phyloP scores from a whole-genome alignment of 1,140 invertebrate genomes.

The Listronotus bonariensis region DNA sequence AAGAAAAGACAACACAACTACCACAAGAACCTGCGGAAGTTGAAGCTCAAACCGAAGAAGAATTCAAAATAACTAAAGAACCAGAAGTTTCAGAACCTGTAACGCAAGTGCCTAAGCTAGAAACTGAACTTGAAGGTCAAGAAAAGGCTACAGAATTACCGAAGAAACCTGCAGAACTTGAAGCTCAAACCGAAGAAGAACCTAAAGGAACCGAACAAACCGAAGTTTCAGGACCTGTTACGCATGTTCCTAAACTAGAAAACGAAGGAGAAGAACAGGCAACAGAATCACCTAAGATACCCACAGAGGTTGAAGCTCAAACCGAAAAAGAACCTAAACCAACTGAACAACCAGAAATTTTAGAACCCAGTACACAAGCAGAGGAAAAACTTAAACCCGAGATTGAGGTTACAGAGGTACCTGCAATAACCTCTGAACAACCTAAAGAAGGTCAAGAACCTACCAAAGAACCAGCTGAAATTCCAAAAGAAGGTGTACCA shows the following conservation, averaged over 20 bases:
- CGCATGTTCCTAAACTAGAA: background rate
- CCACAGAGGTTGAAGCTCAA: too few relatives aligned
- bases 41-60: slow-evolving; percentile 9
- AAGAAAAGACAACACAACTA: slow-evolving; percentile 9
- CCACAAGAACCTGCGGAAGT: slow-evolving; percentile 22
- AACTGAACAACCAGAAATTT: slow-evolving; percentile 13
- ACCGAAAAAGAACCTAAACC: slow-evolving; percentile 5
- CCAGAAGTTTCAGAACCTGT: background rate
- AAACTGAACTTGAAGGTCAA: slow-evolving; percentile 6
- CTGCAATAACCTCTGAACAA: slow-evolving; percentile 34
- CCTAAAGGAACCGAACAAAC: slow-evolving; percentile 20
- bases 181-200: background rate
- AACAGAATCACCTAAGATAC: slow-evolving; percentile 3
- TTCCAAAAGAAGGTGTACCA: slow-evolving; percentile 31
- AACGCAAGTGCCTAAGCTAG: background rate
- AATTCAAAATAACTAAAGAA: background rate
- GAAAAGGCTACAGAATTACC: slow-evolving; percentile 2
- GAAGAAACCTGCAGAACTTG: slow-evolving; percentile 14
- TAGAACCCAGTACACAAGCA: background rate
- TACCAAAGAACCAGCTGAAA: slow-evolving; percentile 12
- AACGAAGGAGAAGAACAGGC: background rate
- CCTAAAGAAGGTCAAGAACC: slow-evolving; percentile 23
- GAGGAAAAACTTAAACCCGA: too few relatives aligned
- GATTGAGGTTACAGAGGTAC: slow-evolving; percentile 29
- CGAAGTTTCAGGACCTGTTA: background rate